Evolutionary conservation across 2,888 invertebrate species (phyloP), one percentile per base, ranked within the genome.

Genomic region (Tenthredo notha): DNA sequence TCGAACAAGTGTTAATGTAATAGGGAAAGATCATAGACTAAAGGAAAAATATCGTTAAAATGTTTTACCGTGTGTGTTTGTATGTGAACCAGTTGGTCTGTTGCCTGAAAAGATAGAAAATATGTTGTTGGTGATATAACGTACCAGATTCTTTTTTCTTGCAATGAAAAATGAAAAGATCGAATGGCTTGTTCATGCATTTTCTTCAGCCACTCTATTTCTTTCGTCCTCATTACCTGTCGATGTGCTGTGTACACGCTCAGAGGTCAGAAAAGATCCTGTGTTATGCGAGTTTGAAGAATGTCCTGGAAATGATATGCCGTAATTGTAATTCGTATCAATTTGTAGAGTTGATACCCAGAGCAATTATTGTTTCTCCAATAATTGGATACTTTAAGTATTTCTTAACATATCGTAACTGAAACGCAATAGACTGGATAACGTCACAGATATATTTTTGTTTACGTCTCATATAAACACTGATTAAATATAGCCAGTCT

Each of bases 221-320:
- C 7, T 54, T 15, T 58, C 10, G 7, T 33, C 1, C 7, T 7
- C 37, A 9, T 77, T 50, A 77, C 77, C 54, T 77, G 54, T 9
- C 12, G 74, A 40, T 6, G 50, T 50, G 47, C 54, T 29, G 54
- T 12, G 29, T 12, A 10, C 18, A 54, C 77, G 77, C 47, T 77
- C 77, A 25, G 25, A 6, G 77, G 6, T 77, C 18, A 77, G 33
- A 5, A 77, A 77, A 33, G 50, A 50, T 29, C 77, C 77, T 33
- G 75, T 47, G 21, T 9, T 3, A 10, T 25, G 61, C 0, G 61
- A 10, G 3, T 0, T 29, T 12, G 67, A 29, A 4, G 67, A 15
- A 33, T 12, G 10, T 61, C 29, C 67, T 33, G 33, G 33, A 67
- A 33, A 67, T 67, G 33, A 67, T 25, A 33, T 33, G 7, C 3